Base-by-base conservation (phyloP, 2,888 invertebrate species). In the Drosophila gaucha region DNA sequence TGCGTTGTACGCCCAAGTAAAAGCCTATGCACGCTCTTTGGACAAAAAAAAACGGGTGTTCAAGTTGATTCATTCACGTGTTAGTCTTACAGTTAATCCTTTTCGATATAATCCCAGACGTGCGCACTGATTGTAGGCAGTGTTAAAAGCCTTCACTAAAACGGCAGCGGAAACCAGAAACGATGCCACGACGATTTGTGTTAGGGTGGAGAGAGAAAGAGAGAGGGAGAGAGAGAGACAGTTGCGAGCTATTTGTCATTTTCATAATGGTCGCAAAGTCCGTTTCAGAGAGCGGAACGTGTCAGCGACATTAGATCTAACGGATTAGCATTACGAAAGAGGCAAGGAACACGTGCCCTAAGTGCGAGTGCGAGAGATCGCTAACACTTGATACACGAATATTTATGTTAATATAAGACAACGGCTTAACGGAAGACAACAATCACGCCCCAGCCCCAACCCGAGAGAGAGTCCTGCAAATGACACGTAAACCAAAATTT, bases 231-330 rank as follows among this genome's bases (percentile, higher is more conserved):
- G 49, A 50, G 46, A 43, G 39, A 54, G 71, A 64, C 79, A 73
- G 67, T 83, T 88, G 77, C 67, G 75, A 70, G 60, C 65, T 76
- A 88, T 86, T 86, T 86, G 79, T 86, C 86, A 86, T 86, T 75
- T 86, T 87, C 87, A 86, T 86, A 87, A 86, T 74, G 68, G 62
- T 49, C 41, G n/a, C 50, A 66, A 79, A 78, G 78, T 80, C 69
- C 73, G 74, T 18, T 39, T 28, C 20, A 39, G 36, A 3, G 12
- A 18, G n/a, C 59, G 74, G 80, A 80, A 74, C 74, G 80, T 83
- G 80, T 67, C 83, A 49, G 41, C 47, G 62, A 43, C 39, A 57
- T 56, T 65, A 70, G 69, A 78, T 74, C 67, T 56, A 49, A 43
- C 18, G 85, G 85, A 82, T 82, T 82, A 82, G 35, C 39, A 71